Evolutionary conservation across 1,140 invertebrate species (phyloP).

Genomic region (Bombus sibiricus): DNA sequence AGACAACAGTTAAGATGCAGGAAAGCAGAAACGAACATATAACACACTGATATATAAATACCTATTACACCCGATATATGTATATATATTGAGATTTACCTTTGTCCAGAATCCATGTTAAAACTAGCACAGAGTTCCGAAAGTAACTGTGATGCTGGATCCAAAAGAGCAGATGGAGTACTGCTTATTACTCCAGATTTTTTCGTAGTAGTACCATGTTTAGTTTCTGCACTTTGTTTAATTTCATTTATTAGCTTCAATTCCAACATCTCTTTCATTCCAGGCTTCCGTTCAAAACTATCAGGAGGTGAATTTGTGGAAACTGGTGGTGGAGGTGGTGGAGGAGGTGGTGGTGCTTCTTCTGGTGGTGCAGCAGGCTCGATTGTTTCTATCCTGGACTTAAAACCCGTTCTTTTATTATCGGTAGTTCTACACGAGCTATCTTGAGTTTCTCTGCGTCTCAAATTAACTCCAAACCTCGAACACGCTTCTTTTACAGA

Average conservation of each 20-base stretch:
- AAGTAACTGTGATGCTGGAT: conserved; percentile 90
- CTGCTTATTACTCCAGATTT: conserved; percentile 64
- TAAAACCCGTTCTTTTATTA: conserved; percentile 72
- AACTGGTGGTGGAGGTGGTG: conserved; percentile 73
- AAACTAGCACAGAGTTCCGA: conserved; percentile 86
- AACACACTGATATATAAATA: no score
- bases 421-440: conserved; percentile 68
- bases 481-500: conserved; percentile 88
- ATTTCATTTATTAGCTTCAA: conserved; percentile 91
- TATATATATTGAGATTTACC: conserved; percentile 4
- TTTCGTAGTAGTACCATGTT: conserved; percentile 71
- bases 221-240: conserved; percentile 89
- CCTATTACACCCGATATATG: neutral
- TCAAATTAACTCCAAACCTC: conserved; percentile 87
- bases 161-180: conserved; percentile 66
- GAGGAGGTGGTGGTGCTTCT: conserved; percentile 73
- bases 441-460: conserved; percentile 84
- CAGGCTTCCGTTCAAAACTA: conserved; percentile 77
- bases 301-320: conserved; percentile 49
- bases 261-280: conserved; percentile 91
- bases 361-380: conserved; percentile 64
- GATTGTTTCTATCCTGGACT: conserved; percentile 69
- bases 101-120: conserved; percentile 73
- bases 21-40: no score
- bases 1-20: neutral